Conservation (phyloP, 2,888 invertebrate species). For the Argyra leucocephala region DNA sequence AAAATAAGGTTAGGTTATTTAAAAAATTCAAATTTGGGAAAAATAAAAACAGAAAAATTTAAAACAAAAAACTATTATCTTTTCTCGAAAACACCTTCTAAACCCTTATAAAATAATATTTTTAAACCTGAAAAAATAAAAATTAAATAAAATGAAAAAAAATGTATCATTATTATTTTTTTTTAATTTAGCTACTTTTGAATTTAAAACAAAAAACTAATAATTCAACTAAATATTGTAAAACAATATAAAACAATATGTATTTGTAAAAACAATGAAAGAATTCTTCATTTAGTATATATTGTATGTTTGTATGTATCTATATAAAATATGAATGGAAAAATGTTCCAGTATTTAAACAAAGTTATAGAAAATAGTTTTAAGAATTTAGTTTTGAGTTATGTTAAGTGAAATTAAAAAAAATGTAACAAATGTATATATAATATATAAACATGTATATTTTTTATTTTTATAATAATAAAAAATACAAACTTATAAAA, state of each 20-base stretch:
- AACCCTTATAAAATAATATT: too few species aligned
- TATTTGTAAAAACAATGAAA: neutral
- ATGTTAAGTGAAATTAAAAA: neutral
- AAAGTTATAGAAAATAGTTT: neutral
- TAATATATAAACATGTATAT: neutral
- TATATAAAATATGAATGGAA: neutral
- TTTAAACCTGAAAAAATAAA: neutral
- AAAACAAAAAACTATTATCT: too few species aligned
- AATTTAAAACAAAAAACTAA: slow-evolving; percentile 2
- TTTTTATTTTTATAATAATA: neutral
- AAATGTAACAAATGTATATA: neutral
- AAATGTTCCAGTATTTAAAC: neutral
- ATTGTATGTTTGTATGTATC: neutral
- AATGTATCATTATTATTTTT: neutral
- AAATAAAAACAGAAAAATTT: too few species aligned
- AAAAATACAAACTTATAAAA: slow-evolving; percentile 1
- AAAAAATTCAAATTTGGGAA: too few species aligned
- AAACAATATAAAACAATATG: slow-evolving; percentile 5
- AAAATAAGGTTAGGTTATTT: too few species aligned
- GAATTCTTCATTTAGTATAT: neutral
- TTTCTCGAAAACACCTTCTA: too few species aligned
- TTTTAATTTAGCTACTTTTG: neutral
- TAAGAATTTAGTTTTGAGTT: neutral
- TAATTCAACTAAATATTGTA: slow-evolving; percentile 4
- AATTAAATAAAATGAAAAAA: neutral